Base-by-base conservation (phyloP, 2,888 invertebrate genomes). In the Eremobia ochroleuca region DNA sequence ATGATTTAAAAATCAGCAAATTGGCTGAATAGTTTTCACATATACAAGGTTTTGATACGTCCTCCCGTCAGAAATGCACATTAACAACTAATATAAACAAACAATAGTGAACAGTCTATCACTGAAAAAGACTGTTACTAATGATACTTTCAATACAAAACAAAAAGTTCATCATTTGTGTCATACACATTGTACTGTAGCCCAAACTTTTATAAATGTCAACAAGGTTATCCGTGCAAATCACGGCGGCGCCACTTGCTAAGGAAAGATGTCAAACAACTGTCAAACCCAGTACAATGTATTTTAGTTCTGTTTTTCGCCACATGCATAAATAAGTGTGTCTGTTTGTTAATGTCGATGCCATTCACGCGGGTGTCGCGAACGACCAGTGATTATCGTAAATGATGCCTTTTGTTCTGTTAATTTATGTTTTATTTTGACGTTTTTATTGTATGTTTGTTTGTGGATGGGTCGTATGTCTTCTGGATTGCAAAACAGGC, bases 81-180 rank as follows among this genome's bases (percentile, higher is more conserved):
- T 52, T 62, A 62, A 73, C 11, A 61, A 49, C 43, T 55, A 18
- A 28, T 61, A 40, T 31, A 72, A 61, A 75, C 34, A 62, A 72
- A 73, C n/a, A 71, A 66, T 61, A 49, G 31, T 25, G 9, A 43
- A 65, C 37, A 69, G 31, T 25, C 8, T 43, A 34, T 4, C 11
- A 40, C 64, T 73, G 77, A 62, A 61, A 37, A 37, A 62, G 84
- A 76, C 72, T 70, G 58, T 31, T 61, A 83, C 68, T 77, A 81
- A 88, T 85, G 61, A 65, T 11, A 11, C 34, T 78, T 73, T 66
- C 61, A 58, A 73, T 69, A 64, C 6, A 77, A 25, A 81, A 87
- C 69, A 89, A 85, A 82, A 88, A 89, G 62, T 83, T 87, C 79
- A 87, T 88, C 79, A 83, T 73, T 82, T 81, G 68, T 76, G 78